Evolutionary conservation across 2,888 invertebrate genomes (phyloP), one percentile per base, ranked within the genome.

Genomic region (Athalia cordata): DNA sequence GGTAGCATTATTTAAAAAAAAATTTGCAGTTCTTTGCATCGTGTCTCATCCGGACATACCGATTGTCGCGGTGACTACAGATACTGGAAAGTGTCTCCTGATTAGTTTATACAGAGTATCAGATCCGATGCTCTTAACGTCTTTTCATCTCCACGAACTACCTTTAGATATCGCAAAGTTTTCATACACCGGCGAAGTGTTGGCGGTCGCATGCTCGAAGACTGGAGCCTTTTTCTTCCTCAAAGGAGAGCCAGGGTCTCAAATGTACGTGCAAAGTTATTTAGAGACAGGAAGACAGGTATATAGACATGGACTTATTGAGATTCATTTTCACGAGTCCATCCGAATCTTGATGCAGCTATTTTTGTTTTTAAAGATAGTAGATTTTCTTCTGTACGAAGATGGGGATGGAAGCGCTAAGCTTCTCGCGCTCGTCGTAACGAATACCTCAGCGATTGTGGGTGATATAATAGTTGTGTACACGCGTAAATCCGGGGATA

Each of bases 351-450:
- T 8, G 4, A 7, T 55, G 55, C 55, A 55, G 9, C 55, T 29
- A 29, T 29, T 29, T 29, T 29, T 29, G 29, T 29, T 29, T 29
- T 29, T 6, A 6, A n/a, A 81, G 80, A 66, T 86, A 0, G 66
- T 81, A 5, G 87, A 88, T 78, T 86, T 87, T 79, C 77, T 88
- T 29, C 81, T 87, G 43, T 84, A 83, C 66, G 83, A 87, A 52
- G 52, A 29, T 6, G 72, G 11, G 3, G 4, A 77, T 0, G 57
- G 72, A 9, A 11, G 7, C n/a, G 78, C 79, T 0, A 83, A 79
- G 70, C 70, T 86, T 15, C 66, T 88, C n/a, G 62, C 84, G 6
- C 83, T 88, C 1, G 45, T 79, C 5, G 81, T 77, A 15, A 77
- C 79, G 13, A 81, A 80, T 74, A 65, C 80, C 13, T 75, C n/a